phyloP scores from a whole-genome alignment of 1,140 invertebrate genomes.

The Adelges cooleyi region DNA sequence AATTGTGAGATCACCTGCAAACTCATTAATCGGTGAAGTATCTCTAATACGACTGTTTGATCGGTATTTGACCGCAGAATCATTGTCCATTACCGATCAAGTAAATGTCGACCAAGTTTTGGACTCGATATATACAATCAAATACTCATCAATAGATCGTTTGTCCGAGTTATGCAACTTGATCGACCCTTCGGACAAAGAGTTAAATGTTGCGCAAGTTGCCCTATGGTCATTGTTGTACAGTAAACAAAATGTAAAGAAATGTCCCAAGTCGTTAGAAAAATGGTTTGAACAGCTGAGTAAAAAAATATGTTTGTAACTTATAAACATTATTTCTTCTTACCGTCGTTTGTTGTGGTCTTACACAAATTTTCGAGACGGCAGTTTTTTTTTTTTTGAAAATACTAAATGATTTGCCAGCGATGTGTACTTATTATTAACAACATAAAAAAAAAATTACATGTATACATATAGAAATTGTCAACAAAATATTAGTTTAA shows the following conservation, averaged over 20 bases:
- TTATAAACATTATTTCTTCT: too few relatives aligned
- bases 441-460: neutral
- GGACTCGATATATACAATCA: neutral
- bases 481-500: neutral
- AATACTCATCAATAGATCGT: neutral
- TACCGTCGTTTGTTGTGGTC: too few relatives aligned
- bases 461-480: neutral
- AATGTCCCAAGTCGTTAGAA: constrained; percentile 40
- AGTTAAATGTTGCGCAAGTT: constrained; percentile 35
- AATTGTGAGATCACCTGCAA: constrained; percentile 41
- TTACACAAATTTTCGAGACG: too few relatives aligned
- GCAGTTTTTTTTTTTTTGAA: too few relatives aligned
- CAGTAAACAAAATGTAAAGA: constrained; percentile 49
- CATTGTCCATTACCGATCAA: constrained; percentile 32
- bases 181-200: constrained; percentile 4
- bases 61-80: constrained; percentile 40
- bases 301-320: neutral
- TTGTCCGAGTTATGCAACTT: neutral
- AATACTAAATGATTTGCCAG: too few relatives aligned
- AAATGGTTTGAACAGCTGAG: constrained; percentile 41
- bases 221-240: constrained; percentile 44
- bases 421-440: too few relatives aligned
- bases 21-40: constrained; percentile 44
- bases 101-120: neutral
- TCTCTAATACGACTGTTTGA: constrained; percentile 47